These are phyloP conservation scores for Ianthella basta DNA, from an alignment of 37 sponge, comb jelly and placozoan genomes.

Conservation along the genomic window DNA sequence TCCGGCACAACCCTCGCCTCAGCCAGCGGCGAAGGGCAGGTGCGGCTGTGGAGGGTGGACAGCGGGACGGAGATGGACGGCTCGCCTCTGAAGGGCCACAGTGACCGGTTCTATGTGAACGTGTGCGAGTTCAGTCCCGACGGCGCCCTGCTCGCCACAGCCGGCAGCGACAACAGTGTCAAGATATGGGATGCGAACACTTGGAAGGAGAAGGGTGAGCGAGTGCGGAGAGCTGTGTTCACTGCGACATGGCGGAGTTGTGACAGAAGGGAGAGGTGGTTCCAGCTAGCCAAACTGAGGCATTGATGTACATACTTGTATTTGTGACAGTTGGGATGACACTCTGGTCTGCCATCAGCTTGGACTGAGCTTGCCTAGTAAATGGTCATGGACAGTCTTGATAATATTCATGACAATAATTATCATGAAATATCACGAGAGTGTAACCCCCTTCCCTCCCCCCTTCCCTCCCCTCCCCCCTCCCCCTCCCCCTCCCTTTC, in stretches of 20 bases:
- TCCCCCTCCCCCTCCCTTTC: background rate
- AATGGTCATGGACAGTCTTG: too few relatives aligned
- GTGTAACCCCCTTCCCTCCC: too few relatives aligned
- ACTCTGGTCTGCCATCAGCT: too few relatives aligned
- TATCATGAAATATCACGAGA: too few relatives aligned
- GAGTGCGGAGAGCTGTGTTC: background rate
- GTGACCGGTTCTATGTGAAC: constrained; percentile 54
- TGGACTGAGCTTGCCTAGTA: too few relatives aligned
- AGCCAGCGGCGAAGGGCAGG: constrained; percentile 56
- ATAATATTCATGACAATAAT: too few relatives aligned
- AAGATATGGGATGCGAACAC: constrained; percentile 68
- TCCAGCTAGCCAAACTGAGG: too few relatives aligned
- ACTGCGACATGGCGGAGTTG: background rate
- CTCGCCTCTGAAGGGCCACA: constrained; percentile 50
- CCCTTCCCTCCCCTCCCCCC: too few relatives aligned
- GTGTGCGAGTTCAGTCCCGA: constrained; percentile 53
- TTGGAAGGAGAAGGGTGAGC: constrained; percentile 45
- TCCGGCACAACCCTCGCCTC: constrained; percentile 29
- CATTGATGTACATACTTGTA: too few relatives aligned
- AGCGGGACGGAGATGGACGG: background rate
- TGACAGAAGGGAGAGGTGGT: too few relatives aligned
- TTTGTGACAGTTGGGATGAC: too few relatives aligned
- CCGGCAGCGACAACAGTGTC: constrained; percentile 53
- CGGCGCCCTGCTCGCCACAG: constrained; percentile 65
- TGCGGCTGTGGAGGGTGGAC: constrained; percentile 51